A percentile compares a stretch with the other conserved stretches of the same genome.
Conservation (phyloP, 2,797 vertebrate species). For the Chaenodraco wilsoni region DNA sequence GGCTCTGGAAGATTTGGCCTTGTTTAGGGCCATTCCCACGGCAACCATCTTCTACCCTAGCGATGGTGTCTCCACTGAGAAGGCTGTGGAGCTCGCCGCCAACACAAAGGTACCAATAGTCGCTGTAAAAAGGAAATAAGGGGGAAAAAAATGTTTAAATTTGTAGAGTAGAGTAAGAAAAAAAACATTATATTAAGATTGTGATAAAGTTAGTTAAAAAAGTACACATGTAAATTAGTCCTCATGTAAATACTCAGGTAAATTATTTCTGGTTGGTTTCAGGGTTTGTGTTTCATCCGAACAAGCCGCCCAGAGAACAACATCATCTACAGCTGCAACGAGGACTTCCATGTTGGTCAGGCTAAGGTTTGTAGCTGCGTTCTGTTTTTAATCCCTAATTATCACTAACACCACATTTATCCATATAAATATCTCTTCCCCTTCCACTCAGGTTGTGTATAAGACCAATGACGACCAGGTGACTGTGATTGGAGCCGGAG, state of each 20-base stretch:
- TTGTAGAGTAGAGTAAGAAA: neutral
- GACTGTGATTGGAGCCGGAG: slow-evolving; percentile 92
- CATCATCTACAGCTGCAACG: slow-evolving; percentile 91
- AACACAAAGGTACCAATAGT: slow-evolving; percentile 90
- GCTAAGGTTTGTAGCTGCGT: slow-evolving; percentile 86
- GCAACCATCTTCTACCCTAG: slow-evolving; percentile 94
- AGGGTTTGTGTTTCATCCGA: slow-evolving; percentile 96
- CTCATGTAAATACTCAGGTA: neutral
- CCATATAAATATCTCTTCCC: neutral
- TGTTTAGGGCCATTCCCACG: slow-evolving; percentile 91
- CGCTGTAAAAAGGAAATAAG: neutral
- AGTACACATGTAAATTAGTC: neutral
- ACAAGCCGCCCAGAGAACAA: slow-evolving; percentile 93
- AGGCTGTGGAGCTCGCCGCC: slow-evolving; percentile 93
- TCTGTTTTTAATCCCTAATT: neutral
- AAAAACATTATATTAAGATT: too few relatives aligned
- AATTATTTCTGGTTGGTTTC: slow-evolving; percentile 26
- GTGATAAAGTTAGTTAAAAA: neutral
- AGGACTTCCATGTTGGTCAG: slow-evolving; percentile 94
- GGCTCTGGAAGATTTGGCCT: slow-evolving; percentile 90
- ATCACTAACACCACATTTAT: neutral
- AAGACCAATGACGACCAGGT: slow-evolving; percentile 93
- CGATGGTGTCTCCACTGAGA: slow-evolving; percentile 93
- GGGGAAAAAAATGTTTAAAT: neutral
- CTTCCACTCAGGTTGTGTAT: slow-evolving; percentile 85